These are phyloP conservation scores for Achroia grisella DNA, from an alignment of 1,140 invertebrate genomes.

Conservation along the genomic window DNA sequence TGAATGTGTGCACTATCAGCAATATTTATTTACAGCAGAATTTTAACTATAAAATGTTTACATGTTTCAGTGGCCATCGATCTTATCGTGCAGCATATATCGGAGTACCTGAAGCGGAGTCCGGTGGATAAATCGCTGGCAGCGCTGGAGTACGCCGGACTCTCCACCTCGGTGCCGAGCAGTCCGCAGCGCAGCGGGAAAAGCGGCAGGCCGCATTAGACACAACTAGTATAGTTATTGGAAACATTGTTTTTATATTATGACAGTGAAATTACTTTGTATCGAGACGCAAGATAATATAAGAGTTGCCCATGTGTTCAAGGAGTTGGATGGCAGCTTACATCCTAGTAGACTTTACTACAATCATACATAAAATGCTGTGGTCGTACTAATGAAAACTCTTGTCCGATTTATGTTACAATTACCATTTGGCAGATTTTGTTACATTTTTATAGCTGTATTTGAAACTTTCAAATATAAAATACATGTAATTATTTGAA, in stretches of 20 bases:
- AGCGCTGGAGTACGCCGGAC: constrained; percentile 18
- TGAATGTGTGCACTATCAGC: too few species aligned
- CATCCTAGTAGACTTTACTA: too few species aligned
- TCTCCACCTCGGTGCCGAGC: constrained; percentile 32
- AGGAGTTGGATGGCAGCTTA: too few species aligned
- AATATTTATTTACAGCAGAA: too few species aligned
- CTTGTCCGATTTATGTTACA: too few species aligned
- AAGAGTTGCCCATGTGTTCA: neutral
- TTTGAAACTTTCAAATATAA: too few species aligned
- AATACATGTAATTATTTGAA: too few species aligned
- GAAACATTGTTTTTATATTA: neutral
- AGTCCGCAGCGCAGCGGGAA: constrained; percentile 52
- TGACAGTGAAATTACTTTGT: neutral
- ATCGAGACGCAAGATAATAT: neutral
- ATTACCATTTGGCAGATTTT: too few species aligned
- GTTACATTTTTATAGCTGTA: neutral
- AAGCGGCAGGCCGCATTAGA: constrained; percentile 49
- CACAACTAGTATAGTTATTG: neutral
- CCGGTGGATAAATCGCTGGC: constrained; percentile 22
- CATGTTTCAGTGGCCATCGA: constrained; percentile 96
- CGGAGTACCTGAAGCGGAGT: constrained; percentile 51
- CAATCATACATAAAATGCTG: too few species aligned
- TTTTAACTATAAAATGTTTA: too few species aligned
- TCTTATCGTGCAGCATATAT: constrained; percentile 98
- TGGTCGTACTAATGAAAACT: too few species aligned